Conservation (phyloP, 2,797 vertebrate genomes). For the Manis pentadactyla region DNA sequence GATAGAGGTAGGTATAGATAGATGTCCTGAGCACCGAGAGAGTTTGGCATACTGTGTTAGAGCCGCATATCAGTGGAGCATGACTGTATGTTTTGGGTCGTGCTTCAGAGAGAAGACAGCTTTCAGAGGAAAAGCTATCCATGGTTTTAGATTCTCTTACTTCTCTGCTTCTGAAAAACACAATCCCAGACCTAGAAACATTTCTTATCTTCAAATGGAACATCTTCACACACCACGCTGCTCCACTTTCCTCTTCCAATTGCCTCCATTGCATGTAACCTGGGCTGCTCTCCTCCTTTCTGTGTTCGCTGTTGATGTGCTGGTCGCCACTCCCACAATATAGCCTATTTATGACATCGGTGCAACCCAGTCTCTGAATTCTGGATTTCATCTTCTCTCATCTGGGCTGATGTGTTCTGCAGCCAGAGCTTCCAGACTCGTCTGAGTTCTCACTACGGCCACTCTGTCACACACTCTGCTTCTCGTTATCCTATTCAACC, state of each 20-base stretch:
- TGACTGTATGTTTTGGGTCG: not conserved
- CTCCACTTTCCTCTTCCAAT: constrained; percentile 38
- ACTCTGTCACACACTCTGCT: not conserved
- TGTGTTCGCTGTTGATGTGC: constrained; percentile 11
- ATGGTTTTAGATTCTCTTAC: not conserved
- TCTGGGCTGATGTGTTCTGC: not conserved
- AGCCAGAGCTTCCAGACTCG: constrained; percentile 28
- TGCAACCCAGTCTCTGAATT: constrained; percentile 53
- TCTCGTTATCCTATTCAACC: constrained; percentile 57
- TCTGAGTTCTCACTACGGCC: not conserved
- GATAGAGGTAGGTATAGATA: too few species aligned
- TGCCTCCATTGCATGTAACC: constrained; percentile 62
- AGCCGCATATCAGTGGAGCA: not conserved
- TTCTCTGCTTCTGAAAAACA: constrained; percentile 21
- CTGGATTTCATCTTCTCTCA: constrained; percentile 57
- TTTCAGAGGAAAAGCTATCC: not conserved
- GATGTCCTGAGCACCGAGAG: not conserved
- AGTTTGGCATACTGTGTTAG: not conserved
- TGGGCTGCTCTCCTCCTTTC: constrained; percentile 47
- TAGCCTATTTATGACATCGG: constrained; percentile 47
- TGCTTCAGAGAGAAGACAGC: not conserved
- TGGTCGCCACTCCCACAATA: constrained; percentile 26
- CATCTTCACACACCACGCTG: not conserved
- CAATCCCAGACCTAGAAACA: not conserved
- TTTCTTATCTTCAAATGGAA: constrained; percentile 56